A percentile compares a stretch with the other conserved stretches of the same genome.
phyloP scores from a whole-genome alignment of 2,113 vertebrate genomes.

The Okapia johnstoni region DNA sequence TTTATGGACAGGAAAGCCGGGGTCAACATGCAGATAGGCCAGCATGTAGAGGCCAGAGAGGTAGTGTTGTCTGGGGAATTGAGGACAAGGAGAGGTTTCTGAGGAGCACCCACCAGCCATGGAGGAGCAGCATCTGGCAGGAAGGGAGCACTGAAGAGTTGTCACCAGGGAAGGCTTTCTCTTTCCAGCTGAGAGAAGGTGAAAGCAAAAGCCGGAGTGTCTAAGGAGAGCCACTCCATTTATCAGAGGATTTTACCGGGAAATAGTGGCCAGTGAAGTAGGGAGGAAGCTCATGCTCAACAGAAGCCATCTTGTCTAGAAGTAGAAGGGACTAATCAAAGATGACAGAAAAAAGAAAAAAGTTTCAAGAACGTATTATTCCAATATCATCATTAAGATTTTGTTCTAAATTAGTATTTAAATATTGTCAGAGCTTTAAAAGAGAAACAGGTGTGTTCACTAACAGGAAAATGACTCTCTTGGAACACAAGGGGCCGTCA shows the following conservation, averaged over 20 bases:
- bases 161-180: background rate
- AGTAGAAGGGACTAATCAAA: background rate
- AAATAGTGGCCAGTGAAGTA: background rate
- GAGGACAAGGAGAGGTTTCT: background rate
- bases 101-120: background rate
- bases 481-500: background rate
- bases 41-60: background rate
- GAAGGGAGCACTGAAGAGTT: background rate
- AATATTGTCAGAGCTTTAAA: background rate
- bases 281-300: background rate
- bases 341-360: background rate
- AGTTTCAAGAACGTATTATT: background rate
- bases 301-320: background rate
- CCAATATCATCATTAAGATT: background rate
- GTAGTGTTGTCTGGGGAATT: background rate
- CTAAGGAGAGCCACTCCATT: background rate
- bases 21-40: background rate
- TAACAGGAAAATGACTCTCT: background rate
- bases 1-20: background rate
- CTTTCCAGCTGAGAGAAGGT: background rate
- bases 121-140: background rate
- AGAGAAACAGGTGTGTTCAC: background rate
- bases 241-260: background rate
- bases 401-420: constrained; percentile 1
- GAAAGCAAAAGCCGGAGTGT: background rate